Base-by-base conservation (phyloP, 2,113 vertebrate species). In the Sporophila hypoxantha region DNA sequence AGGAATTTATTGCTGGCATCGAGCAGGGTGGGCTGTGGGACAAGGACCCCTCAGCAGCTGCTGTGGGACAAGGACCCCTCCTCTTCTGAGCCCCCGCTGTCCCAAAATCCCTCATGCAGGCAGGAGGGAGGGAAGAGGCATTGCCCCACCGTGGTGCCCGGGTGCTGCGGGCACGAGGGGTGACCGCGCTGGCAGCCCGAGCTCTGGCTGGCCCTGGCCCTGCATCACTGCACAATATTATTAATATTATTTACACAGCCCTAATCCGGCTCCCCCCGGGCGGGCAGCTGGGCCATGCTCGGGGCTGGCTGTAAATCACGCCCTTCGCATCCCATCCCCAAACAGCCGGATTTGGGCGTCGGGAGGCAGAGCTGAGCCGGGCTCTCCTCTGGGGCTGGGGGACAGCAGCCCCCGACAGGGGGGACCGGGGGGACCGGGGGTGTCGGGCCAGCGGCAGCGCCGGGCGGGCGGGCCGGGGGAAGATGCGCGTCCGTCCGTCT, bases 111-210 rank as follows among this genome's bases (percentile, higher is more conserved):
- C 61, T 13, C 27, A 30, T 26, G 10, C 41, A 10, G 53, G 32
- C 4, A 8, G 68, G 70, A 90, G 26, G 47, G 39, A 62, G 22
- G 37, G 42, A 68, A 47, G 64, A 49, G 57, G 32, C 39, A 64
- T 9, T 1, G 4, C 61, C 73, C 16, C 1, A 5, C 47, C 2
- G 26, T 8, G 25, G 30, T 27, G 50, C 27, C 1, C 0, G 0
- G 3, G 36, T 10, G 50, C 21, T 0, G 0, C 0, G 1, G 65
- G 37, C 87, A 67, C 62, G 32, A 64, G 49, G 8, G 36, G 34
- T 14, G 77, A 12, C 36, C 1, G 0, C 15, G 37, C 29, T 1
- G 5, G 65, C 88, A 83, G 65, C 82, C 29, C 12, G 0, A 71
- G 25, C 10, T 41, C 53, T 46, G 4, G 2, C 50, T 29, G n/a